Evolutionary conservation across 2,888 invertebrate species (phyloP).

Genomic region (Dicyrtoma fusca): DNA sequence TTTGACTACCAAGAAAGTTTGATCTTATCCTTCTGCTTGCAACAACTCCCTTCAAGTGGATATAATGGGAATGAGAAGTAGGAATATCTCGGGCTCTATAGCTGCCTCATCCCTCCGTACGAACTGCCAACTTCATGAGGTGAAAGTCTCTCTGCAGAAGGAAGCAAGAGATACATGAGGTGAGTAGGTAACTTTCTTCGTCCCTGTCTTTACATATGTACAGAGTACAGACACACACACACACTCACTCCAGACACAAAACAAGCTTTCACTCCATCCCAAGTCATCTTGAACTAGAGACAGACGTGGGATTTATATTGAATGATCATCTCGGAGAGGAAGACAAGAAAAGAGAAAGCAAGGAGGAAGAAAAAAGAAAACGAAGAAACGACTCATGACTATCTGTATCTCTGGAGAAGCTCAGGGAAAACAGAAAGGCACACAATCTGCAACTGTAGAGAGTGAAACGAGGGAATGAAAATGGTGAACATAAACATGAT

Average conservation of each 20-base stretch:
- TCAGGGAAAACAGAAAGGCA: too few species aligned
- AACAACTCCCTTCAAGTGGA: conserved; percentile 7
- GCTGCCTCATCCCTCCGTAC: too few species aligned
- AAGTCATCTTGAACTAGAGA: conserved; percentile 2
- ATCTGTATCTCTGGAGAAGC: too few species aligned
- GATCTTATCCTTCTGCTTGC: conserved; percentile 10
- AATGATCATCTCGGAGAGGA: background rate
- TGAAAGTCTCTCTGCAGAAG: too few species aligned
- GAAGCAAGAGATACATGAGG: too few species aligned
- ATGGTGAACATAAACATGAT: too few species aligned
- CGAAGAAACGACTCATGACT: background rate
- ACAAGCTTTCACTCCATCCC: conserved; percentile 3
- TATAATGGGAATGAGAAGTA: conserved; percentile 4
- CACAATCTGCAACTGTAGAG: too few species aligned
- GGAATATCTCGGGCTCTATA: background rate
- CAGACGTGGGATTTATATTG: background rate
- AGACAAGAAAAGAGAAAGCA: background rate
- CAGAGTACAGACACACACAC: too few species aligned
- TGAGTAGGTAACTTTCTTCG: too few species aligned
- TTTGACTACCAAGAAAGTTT: conserved; percentile 15
- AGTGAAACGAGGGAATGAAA: too few species aligned
- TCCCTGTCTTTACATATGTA: background rate
- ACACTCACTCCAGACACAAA: background rate
- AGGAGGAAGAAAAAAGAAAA: too few species aligned
- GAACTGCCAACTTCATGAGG: too few species aligned